Conservation (phyloP, 2,113 vertebrate genomes). For the Ailuropoda melanoleuca region DNA sequence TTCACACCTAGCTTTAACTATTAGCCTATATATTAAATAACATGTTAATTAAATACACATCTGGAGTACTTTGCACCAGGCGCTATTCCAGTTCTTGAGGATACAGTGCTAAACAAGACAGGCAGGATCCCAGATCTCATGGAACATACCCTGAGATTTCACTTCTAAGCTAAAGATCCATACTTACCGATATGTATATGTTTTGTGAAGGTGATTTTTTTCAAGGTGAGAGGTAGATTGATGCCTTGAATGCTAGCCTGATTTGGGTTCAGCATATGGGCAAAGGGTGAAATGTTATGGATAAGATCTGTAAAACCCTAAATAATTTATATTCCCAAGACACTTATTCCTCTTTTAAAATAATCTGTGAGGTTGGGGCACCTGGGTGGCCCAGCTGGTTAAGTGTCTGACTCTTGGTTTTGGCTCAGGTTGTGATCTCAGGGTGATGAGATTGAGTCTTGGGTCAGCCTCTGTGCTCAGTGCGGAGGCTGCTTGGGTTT, state of each 20-base stretch:
- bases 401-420: not conserved
- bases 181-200: not conserved
- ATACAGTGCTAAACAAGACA: not conserved
- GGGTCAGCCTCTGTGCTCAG: not conserved
- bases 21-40: not conserved
- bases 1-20: not conserved
- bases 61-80: not conserved
- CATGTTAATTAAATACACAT: not conserved
- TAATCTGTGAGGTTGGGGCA: not conserved
- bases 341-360: not conserved
- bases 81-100: slow-evolving; percentile 10
- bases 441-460: not conserved
- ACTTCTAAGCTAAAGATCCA: not conserved
- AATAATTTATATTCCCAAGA: not conserved
- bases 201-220: not conserved
- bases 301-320: not conserved
- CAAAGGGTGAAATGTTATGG: not conserved
- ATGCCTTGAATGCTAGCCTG: not conserved
- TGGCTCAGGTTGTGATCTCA: not conserved
- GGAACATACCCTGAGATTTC: not conserved
- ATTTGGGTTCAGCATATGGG: not conserved
- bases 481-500: not conserved
- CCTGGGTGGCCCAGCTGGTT: not conserved
- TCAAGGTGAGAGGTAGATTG: not conserved
- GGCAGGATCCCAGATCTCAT: not conserved